Percentiles rank a stretch among this genome's conserved stretches.
These are phyloP conservation scores for Eupithecia centaureata DNA, from an alignment of 2,888 invertebrate species.

Conservation along the genomic window DNA sequence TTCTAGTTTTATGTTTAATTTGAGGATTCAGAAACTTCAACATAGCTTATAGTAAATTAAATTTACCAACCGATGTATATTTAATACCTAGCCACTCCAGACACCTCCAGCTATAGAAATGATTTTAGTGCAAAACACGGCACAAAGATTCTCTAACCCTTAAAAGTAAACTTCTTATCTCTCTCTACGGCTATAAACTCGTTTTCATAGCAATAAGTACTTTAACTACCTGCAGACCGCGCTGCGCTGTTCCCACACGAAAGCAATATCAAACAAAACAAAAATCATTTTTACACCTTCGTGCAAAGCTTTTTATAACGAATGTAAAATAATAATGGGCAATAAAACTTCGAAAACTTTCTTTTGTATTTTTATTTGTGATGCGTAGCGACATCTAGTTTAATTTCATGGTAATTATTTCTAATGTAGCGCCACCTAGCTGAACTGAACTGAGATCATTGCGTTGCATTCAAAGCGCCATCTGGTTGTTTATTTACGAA, in stretches of 20 bases:
- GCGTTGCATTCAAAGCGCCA: background rate
- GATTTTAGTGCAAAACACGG: background rate
- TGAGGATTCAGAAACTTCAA: too few relatives aligned
- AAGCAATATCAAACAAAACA: conserved; percentile 67
- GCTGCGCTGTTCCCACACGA: conserved; percentile 70
- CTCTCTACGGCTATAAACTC: conserved; percentile 26
- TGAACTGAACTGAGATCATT: conserved; percentile 30
- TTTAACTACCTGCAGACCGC: conserved; percentile 55
- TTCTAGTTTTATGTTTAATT: too few relatives aligned
- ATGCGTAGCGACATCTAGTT: conserved; percentile 62
- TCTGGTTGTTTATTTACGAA: background rate
- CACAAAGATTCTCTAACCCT: background rate
- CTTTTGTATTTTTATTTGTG: conserved; percentile 49
- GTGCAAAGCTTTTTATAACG: conserved; percentile 71
- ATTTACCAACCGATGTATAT: too few relatives aligned
- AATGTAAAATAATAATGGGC: conserved; percentile 77
- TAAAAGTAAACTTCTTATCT: background rate
- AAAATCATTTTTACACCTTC: conserved; percentile 83
- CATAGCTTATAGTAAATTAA: too few relatives aligned
- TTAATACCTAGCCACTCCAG: too few relatives aligned
- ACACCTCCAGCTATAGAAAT: too few relatives aligned
- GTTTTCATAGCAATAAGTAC: conserved; percentile 28
- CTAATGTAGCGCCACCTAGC: conserved; percentile 63
- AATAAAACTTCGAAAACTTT: conserved; percentile 59
- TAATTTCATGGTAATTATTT: conserved; percentile 49